phyloP scores from a whole-genome alignment of 2,888 invertebrate species.

The Synergus itoensis region DNA sequence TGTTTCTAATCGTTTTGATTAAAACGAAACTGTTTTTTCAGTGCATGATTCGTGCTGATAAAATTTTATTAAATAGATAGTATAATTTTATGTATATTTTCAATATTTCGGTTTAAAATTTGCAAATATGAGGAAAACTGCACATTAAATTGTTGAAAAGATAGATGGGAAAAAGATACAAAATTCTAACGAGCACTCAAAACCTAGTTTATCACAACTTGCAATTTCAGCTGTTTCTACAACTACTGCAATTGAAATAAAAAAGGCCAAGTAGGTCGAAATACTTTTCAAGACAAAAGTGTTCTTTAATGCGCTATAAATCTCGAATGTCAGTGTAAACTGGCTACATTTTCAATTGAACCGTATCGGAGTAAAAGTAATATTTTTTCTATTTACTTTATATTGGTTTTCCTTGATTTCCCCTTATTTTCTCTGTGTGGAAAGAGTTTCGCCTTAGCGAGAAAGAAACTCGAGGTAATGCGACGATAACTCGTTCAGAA shows the following conservation, averaged over 20 bases:
- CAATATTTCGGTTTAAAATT: no score
- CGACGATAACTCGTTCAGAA: conserved; percentile 43
- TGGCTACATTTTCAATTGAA: conserved; percentile 20
- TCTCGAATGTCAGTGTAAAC: neutral
- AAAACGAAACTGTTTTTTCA: no score
- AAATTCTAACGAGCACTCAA: neutral
- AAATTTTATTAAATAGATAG: no score
- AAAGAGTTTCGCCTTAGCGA: neutral
- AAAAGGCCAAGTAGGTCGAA: neutral
- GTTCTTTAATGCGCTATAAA: conserved; percentile 28
- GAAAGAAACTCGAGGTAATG: conserved; percentile 27
- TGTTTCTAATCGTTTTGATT: no score
- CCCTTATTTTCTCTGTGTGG: neutral
- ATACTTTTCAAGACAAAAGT: neutral
- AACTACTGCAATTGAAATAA: neutral
- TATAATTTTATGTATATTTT: no score
- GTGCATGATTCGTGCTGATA: no score
- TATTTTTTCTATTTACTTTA: conserved; percentile 37
- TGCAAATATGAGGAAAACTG: no score
- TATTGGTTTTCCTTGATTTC: conserved; percentile 10
- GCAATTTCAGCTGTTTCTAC: neutral
- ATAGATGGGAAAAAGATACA: neutral
- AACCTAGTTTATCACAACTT: neutral
- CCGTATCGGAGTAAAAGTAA: neutral
- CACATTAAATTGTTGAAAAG: no score